These are phyloP conservation scores for Cydia fagiglandana DNA, from an alignment of 1,140 invertebrate species.

Conservation along the genomic window DNA sequence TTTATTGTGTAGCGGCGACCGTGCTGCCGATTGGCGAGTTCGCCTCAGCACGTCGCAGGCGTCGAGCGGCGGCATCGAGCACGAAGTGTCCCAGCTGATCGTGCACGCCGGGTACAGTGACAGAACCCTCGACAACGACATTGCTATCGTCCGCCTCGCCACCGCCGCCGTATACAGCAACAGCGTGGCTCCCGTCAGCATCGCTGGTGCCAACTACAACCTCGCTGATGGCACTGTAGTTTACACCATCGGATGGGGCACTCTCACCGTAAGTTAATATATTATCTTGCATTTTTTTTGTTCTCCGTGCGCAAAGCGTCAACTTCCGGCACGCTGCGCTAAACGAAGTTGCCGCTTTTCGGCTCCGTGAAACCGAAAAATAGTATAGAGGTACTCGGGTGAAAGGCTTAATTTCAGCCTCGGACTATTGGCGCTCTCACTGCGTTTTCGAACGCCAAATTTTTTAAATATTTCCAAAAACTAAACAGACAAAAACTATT, in stretches of 20 bases:
- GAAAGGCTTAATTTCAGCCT: no score
- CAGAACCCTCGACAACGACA: slow-evolving; percentile 79
- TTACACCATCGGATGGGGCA: slow-evolving; percentile 81
- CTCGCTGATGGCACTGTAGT: slow-evolving; percentile 58
- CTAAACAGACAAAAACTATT: no score
- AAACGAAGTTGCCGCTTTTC: no score
- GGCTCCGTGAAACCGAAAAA: no score
- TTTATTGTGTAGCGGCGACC: slow-evolving; percentile 41
- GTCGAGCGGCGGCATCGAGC: slow-evolving; percentile 60
- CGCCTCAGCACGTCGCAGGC: slow-evolving; percentile 50
- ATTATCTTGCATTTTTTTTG: neutral
- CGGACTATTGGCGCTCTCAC: no score
- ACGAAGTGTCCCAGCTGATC: slow-evolving; percentile 63
- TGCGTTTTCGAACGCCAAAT: no score
- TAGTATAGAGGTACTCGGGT: no score
- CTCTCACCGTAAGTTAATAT: slow-evolving; percentile 55
- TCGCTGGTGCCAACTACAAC: slow-evolving; percentile 49
- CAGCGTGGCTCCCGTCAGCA: slow-evolving; percentile 39
- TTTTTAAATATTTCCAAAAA: no score
- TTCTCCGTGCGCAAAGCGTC: no score
- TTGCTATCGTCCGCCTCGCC: slow-evolving; percentile 77
- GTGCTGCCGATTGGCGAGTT: slow-evolving; percentile 47
- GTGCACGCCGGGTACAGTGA: slow-evolving; percentile 73
- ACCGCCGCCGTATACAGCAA: slow-evolving; percentile 44
- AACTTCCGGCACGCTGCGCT: no score